Percentiles rank a stretch among this genome's conserved stretches.
These are phyloP conservation scores for Ctena decussata DNA, from an alignment of 2,888 invertebrate genomes.

Conservation along the genomic window DNA sequence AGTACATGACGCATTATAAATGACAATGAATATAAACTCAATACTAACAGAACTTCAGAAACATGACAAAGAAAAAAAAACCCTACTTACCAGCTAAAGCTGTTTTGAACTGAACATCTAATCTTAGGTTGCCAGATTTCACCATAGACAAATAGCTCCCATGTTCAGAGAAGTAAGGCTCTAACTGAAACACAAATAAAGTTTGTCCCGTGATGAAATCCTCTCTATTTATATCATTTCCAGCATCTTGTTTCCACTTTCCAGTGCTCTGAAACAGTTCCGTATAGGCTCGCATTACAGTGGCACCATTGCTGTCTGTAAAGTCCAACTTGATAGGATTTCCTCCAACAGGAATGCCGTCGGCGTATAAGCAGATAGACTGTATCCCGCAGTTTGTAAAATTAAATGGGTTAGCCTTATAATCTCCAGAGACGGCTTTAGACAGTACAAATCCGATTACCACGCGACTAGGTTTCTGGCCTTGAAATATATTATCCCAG, in stretches of 20 bases:
- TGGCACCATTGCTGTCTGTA: neutral
- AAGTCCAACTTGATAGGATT: neutral
- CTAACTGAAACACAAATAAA: neutral
- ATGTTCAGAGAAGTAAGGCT: neutral
- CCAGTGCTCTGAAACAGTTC: neutral
- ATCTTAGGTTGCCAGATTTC: neutral
- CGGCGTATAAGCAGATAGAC: neutral
- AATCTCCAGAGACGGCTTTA: neutral
- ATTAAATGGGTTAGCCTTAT: neutral
- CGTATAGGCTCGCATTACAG: neutral
- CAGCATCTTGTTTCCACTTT: neutral
- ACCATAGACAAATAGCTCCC: neutral
- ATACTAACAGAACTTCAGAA: too few relatives aligned
- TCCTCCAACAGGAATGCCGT: slow-evolving; percentile 9
- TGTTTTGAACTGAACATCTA: neutral
- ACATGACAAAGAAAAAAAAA: too few relatives aligned
- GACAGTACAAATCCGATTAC: neutral
- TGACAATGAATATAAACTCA: too few relatives aligned
- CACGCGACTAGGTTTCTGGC: neutral
- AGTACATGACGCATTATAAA: too few relatives aligned
- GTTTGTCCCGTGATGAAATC: neutral
- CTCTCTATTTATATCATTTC: neutral
- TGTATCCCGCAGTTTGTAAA: neutral
- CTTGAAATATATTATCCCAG: slow-evolving; percentile 17
- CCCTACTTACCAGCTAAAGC: neutral